These are phyloP conservation scores for Emydura subglobosa DNA, from an alignment of 2,113 vertebrate genomes.

Conservation along the genomic window DNA sequence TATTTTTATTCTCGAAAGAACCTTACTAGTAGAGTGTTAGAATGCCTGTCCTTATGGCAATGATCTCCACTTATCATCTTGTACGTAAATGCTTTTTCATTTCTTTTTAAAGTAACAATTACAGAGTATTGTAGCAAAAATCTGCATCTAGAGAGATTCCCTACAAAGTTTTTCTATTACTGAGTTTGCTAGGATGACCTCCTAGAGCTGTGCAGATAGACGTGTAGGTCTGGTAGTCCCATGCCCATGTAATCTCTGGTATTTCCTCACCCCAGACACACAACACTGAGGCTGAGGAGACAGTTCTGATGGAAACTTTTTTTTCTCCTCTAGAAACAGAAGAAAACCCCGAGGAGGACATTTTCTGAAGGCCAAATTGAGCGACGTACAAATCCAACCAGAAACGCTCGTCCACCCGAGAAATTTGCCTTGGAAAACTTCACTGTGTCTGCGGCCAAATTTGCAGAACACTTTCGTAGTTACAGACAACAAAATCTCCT, in stretches of 20 bases:
- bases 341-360: conserved; percentile 76
- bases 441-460: conserved; percentile 69
- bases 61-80: not conserved
- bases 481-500: conserved; percentile 78
- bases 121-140: not conserved
- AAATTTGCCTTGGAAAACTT: conserved; percentile 92
- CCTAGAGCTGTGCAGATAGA: not conserved
- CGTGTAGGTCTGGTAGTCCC: not conserved
- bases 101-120: not conserved
- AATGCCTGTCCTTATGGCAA: not conserved
- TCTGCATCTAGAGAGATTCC: not conserved
- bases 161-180: not conserved
- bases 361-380: conserved; percentile 81
- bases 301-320: not conserved
- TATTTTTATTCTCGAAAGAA: not conserved
- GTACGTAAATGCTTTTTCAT: not conserved
- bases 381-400: conserved; percentile 89
- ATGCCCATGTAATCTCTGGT: too few species aligned
- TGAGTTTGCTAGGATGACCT: not conserved
- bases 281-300: not conserved
- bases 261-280: not conserved
- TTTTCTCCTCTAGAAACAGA: conserved; percentile 80
- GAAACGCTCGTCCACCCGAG: conserved; percentile 92
- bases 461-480: conserved; percentile 76
- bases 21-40: not conserved